phyloP scores from a whole-genome alignment of 2,113 vertebrate species.

The Rafetus swinhoei region DNA sequence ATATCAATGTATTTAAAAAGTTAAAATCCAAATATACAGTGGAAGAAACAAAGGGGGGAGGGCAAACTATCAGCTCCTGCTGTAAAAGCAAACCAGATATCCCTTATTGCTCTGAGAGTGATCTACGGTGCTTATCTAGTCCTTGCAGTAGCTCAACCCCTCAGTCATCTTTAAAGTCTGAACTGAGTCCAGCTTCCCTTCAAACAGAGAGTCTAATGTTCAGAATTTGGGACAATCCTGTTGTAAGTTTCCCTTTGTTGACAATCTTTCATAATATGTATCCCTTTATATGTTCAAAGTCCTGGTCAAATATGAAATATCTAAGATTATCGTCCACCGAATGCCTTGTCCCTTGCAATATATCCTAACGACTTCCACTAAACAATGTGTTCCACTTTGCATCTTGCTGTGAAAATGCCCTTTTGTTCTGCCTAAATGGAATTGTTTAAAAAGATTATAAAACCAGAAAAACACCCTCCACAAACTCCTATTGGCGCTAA shows the following conservation, averaged over 20 bases:
- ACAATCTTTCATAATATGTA: not conserved
- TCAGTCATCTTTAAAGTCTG: not conserved
- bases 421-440: not conserved
- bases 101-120: not conserved
- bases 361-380: not conserved
- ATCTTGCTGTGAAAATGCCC: fast-evolving
- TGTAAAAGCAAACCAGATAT: not conserved
- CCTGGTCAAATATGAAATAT: not conserved
- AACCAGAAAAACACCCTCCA: not conserved
- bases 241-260: not conserved
- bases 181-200: not conserved
- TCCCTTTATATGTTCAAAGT: not conserved
- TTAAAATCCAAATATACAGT: not conserved
- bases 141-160: not conserved
- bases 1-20: not conserved
- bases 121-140: not conserved
- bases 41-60: not conserved
- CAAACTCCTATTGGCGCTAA: not conserved
- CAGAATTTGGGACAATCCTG: not conserved
- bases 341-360: not conserved
- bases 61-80: not conserved
- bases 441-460: not conserved
- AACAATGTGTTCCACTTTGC: not conserved
- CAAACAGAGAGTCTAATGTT: not conserved
- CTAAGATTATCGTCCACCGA: not conserved